A percentile compares a stretch with the other conserved stretches of the same genome.
Evolutionary conservation across 64 coral and sea anemone genomes (phyloP).

Genomic region (Acropora tenuis): DNA sequence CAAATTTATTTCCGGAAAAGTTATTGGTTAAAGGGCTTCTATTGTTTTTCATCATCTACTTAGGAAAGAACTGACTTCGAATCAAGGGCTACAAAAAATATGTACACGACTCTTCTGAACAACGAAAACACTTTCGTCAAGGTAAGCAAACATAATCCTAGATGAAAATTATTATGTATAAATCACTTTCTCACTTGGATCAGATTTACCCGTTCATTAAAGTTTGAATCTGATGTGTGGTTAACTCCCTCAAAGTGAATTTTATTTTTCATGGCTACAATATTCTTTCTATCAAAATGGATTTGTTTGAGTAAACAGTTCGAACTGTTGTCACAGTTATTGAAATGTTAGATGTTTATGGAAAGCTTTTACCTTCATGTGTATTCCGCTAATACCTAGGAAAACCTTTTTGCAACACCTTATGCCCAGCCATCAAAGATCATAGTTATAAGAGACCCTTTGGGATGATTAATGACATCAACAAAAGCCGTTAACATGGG

Average conservation of each 20-base stretch:
- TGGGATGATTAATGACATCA: no score
- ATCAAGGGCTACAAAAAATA: conserved; percentile 89
- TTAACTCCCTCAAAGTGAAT: no score
- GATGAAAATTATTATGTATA: not conserved
- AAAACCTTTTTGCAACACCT: no score
- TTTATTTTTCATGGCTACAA: no score
- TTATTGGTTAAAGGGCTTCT: not conserved
- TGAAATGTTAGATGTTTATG: not conserved
- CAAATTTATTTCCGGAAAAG: not conserved
- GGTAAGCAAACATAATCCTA: conserved; percentile 22
- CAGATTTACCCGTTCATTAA: not conserved
- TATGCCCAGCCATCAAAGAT: no score
- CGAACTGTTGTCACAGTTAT: no score
- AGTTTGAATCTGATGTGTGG: not conserved
- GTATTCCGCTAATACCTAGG: no score
- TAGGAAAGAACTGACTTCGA: conserved; percentile 96
- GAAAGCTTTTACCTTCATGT: not conserved
- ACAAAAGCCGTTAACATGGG: no score
- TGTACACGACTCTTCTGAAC: conserved; percentile 91
- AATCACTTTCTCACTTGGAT: not conserved
- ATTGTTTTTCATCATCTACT: not conserved
- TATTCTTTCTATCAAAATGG: no score
- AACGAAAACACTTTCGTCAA: conserved; percentile 93
- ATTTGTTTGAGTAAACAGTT: no score
- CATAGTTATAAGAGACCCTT: no score